phyloP scores from a whole-genome alignment of 2,888 invertebrate genomes.

The Agrochola litura region DNA sequence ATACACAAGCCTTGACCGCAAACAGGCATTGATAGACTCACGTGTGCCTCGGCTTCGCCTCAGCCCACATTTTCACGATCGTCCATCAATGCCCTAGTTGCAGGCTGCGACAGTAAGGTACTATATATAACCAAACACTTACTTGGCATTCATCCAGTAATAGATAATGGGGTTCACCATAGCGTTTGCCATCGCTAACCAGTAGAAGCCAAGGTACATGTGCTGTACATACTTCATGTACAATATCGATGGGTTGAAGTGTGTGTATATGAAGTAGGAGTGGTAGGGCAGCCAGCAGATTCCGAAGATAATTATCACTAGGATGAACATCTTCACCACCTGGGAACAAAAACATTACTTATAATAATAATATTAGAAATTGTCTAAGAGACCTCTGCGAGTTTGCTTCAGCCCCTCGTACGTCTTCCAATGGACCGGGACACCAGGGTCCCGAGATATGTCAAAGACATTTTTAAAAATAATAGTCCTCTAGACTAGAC shows the following conservation, averaged over 20 bases:
- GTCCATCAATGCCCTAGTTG: too few relatives aligned
- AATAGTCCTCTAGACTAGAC: neutral
- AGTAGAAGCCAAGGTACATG: conserved; percentile 96
- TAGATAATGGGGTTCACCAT: conserved; percentile 98
- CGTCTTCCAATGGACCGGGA: neutral
- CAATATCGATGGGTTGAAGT: conserved; percentile 92
- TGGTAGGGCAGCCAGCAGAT: conserved; percentile 98
- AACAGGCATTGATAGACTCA: too few relatives aligned
- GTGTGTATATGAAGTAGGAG: conserved; percentile 95
- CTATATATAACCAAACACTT: conserved; percentile 72
- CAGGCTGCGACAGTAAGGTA: too few relatives aligned
- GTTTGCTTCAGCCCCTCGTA: neutral
- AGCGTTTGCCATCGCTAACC: conserved; percentile 98
- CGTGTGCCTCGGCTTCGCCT: too few relatives aligned
- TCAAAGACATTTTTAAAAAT: neutral
- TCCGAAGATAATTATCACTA: conserved; percentile 96
- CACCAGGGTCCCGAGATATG: too few relatives aligned
- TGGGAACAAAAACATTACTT: conserved; percentile 71
- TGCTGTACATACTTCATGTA: conserved; percentile 94
- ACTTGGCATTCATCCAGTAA: conserved; percentile 98
- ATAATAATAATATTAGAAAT: neutral
- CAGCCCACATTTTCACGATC: too few relatives aligned
- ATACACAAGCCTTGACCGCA: too few relatives aligned
- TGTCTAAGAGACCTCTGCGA: neutral
- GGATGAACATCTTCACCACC: conserved; percentile 97